A percentile compares a stretch with the other conserved stretches of the same genome.
Conservation (phyloP, 2,113 vertebrate species). For the Urocitellus parryii region DNA sequence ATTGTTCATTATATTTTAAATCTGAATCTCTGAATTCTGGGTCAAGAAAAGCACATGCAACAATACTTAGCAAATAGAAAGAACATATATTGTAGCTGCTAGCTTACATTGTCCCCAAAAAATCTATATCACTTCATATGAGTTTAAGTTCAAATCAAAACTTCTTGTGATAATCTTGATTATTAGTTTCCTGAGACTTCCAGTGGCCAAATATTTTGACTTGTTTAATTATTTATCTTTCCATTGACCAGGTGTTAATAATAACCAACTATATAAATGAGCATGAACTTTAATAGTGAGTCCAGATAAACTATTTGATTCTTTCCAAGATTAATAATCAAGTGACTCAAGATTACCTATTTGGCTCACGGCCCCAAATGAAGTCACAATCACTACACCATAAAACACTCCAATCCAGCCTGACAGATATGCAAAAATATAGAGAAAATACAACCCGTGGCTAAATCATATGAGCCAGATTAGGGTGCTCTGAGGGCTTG, state of each 20-base stretch:
- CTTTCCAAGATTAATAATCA: constrained; percentile 48
- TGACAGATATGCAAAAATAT: background rate
- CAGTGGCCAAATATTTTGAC: background rate
- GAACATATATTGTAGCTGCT: background rate
- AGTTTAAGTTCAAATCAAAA: constrained; percentile 25
- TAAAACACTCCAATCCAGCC: background rate
- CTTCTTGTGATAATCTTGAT: background rate
- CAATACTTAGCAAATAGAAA: background rate
- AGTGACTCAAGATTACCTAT: background rate
- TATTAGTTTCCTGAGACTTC: background rate
- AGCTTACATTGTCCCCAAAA: constrained; percentile 2
- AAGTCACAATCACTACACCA: background rate
- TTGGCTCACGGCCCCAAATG: background rate
- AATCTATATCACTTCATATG: constrained; percentile 3
- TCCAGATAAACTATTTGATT: constrained; percentile 34
- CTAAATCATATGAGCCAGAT: background rate
- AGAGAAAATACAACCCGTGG: background rate
- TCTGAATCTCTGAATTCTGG: constrained; percentile 22
- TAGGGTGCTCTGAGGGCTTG: background rate
- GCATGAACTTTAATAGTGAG: background rate
- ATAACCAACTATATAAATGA: constrained; percentile 7
- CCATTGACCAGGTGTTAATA: background rate
- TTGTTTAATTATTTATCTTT: constrained; percentile 33
- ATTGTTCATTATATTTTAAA: constrained; percentile 40
- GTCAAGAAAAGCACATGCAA: constrained; percentile 35